Conservation (phyloP, 2,888 invertebrate genomes). For the Sialis fuliginosa region DNA sequence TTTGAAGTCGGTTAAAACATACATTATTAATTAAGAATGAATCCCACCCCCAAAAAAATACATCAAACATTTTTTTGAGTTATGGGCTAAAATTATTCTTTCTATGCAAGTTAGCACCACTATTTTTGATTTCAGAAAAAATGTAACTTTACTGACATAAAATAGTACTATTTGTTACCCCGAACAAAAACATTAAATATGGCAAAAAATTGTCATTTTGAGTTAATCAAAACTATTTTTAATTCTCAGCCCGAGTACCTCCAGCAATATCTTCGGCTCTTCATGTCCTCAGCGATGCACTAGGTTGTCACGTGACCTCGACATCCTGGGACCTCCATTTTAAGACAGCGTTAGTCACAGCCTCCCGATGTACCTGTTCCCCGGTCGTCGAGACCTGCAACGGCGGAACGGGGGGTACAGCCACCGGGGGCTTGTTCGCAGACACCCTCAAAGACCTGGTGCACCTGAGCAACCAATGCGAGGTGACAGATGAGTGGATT, state of each 20-base stretch:
- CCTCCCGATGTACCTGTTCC: conserved; percentile 20
- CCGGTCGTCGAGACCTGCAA: conserved; percentile 1
- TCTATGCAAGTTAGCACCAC: too few species aligned
- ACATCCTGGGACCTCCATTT: conserved; percentile 64
- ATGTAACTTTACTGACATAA: too few species aligned
- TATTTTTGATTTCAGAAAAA: too few species aligned
- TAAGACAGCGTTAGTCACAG: conserved; percentile 30
- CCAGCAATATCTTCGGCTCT: conserved; percentile 50
- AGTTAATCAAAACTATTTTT: too few species aligned
- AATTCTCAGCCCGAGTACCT: conserved; percentile 29
- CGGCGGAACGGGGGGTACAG: neutral
- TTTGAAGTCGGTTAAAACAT: too few species aligned
- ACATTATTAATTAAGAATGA: too few species aligned
- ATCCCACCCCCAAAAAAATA: too few species aligned
- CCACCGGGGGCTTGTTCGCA: conserved; percentile 30
- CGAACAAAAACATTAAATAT: too few species aligned
- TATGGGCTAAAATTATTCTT: too few species aligned
- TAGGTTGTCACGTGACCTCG: conserved; percentile 61
- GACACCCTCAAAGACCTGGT: conserved; percentile 51
- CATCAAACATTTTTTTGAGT: too few species aligned
- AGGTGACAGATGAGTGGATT: conserved; percentile 52
- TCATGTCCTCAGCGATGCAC: conserved; percentile 55
- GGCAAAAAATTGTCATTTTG: too few species aligned
- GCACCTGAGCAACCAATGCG: conserved; percentile 55
- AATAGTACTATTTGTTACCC: too few species aligned